Base-by-base conservation (phyloP, 2,888 invertebrate genomes). In the Lepidocyrtinus sp. region DNA sequence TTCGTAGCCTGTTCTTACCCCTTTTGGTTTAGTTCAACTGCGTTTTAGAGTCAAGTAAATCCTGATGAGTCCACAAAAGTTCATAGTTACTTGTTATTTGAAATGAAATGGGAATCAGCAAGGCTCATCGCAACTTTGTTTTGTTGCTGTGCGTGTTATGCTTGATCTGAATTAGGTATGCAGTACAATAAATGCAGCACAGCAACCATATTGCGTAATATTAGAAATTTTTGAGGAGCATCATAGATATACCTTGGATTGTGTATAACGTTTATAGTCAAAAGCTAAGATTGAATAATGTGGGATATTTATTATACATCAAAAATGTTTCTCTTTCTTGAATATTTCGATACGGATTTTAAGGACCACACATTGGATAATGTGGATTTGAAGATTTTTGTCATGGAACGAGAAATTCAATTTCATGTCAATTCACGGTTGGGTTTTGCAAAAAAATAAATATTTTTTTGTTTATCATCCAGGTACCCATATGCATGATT, bases 141-240 rank as follows among this genome's bases (percentile, higher is more conserved):
- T n/a, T n/a, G n/a, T n/a, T n/a, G n/a, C n/a, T n/a, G n/a, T n/a
- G n/a, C n/a, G n/a, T n/a, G n/a, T n/a, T 59, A n/a, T 22, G n/a
- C 22, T 22, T 59, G n/a, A 59, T 59, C 22, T n/a, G 2, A 21
- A 59, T 59, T 59, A 59, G 59, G 59, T 59, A 59, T 21, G 59
- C 59, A 9, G 36, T 36, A 36, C 5, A 36, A n/a, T n/a, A n/a
- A n/a, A n/a, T n/a, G 17, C 9, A 55, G 55, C 3, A 55, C 55
- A 59, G 21, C 2, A 59, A 15, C 2, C n/a, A 2, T 9, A 21
- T 21, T 59, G 21, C 59, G 59, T 21, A 59, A 59, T 59, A 2
- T 17, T 17, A 55, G 9, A 15, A n/a, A 55, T 12, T 36, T 5
- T 50, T 50, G 50, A 12, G n/a, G n/a, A n/a, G n/a, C n/a, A n/a